Evolutionary conservation across 1,140 invertebrate genomes (phyloP), one percentile per base, ranked within the genome.

Genomic region (Elymnias hypermnestra): DNA sequence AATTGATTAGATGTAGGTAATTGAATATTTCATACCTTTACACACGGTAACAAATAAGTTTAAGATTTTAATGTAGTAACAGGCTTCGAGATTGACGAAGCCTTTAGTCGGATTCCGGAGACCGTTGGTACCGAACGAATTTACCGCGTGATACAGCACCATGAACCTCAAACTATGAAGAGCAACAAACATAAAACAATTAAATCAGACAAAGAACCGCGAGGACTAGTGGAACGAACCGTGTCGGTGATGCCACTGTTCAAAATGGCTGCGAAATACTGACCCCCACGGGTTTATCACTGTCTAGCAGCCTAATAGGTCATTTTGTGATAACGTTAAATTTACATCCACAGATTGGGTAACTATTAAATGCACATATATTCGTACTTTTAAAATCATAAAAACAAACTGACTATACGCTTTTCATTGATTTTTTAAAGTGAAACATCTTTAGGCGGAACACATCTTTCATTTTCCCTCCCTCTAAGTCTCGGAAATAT

Each of bases 251-350:
- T 64, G 59, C 55, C 56, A 81, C 76, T 81, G 51, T 37, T 63
- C 61, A 71, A 74, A 69, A 73, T 75, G 65, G 64, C 73, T 68
- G 72, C 65, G 52, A 61, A 64, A 57, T 56, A 59, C 57, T 75
- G 71, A 71, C 74, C 73, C 71, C 56, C 51, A 39, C 17, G 41
- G 42, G 52, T 53, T 69, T 73, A 75, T 75, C 71, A 57, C 60
- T 50, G 56, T 56, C 48, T 60, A 48, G 48, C 46, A 44, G 61
- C 54, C 45, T 64, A 63, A 69, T 65, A 58, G 65, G 65, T 68
- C 65, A 65, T 45, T 46, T 58, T 39, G 33, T 51, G 53, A 60
- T 54, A 61, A 56, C 45, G 41, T 43, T 26, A 48, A 63, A 57
- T 57, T 52, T 56, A 65, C 53, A 46, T 57, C 22, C 44, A 53